Evolutionary conservation across 1,140 invertebrate genomes (phyloP).

Genomic region (Lordiphosa collinella): DNA sequence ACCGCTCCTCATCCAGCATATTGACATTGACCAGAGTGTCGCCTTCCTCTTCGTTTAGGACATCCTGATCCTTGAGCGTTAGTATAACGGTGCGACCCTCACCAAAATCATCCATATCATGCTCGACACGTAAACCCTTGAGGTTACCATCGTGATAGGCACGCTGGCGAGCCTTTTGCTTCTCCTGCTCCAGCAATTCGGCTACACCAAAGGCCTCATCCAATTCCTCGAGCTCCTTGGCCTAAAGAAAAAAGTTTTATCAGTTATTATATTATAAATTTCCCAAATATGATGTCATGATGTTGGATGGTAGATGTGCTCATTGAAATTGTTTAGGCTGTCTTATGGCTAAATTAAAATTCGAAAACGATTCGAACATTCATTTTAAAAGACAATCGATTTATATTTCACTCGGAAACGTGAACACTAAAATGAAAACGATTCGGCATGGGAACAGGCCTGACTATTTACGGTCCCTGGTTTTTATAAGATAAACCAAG

Average conservation of each 20-base stretch:
- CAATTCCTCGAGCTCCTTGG: conserved; percentile 95
- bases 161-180: conserved; percentile 82
- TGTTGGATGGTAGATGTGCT: no score
- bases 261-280: no score
- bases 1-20: conserved; percentile 94
- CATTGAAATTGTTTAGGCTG: no score
- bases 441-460: no score
- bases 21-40: conserved; percentile 98
- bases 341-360: no score
- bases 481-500: neutral
- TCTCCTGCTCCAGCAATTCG: conserved; percentile 90
- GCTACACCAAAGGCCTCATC: conserved; percentile 96
- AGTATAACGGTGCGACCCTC: conserved; percentile 94
- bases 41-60: conserved; percentile 92
- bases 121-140: conserved; percentile 92
- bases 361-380: no score
- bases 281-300: no score
- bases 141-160: conserved; percentile 87
- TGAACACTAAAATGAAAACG: no score
- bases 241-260: conserved; percentile 84
- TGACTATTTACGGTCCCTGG: no score
- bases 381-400: no score
- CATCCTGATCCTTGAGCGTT: conserved; percentile 95
- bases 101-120: conserved; percentile 88
- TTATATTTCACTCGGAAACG: no score